These are phyloP conservation scores for Orussus abietinus DNA, from an alignment of 1,140 invertebrate species.

Conservation along the genomic window DNA sequence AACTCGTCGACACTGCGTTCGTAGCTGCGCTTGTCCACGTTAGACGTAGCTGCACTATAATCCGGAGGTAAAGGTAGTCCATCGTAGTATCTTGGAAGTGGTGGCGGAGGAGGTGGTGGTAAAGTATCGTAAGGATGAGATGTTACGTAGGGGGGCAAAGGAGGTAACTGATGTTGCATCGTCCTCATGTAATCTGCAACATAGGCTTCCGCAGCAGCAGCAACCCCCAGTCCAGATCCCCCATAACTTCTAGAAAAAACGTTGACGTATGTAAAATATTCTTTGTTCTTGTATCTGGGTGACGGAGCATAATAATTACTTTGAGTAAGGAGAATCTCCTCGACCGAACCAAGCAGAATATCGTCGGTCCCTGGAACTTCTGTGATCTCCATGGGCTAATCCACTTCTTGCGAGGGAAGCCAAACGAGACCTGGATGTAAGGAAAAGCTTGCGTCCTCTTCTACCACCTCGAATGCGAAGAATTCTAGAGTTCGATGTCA, in stretches of 20 bases:
- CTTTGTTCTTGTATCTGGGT: background rate
- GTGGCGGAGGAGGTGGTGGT: conserved; percentile 68
- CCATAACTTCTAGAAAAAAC: conserved; percentile 39
- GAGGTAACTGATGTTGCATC: conserved; percentile 75
- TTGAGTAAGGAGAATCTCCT: conserved; percentile 44
- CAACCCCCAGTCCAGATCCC: conserved; percentile 46
- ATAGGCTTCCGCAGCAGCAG: conserved; percentile 70
- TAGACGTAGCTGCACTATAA: conserved; percentile 54
- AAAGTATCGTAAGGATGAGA: conserved; percentile 69
- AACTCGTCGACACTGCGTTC: conserved; percentile 89
- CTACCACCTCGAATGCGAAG: conserved; percentile 46
- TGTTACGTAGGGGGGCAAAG: conserved; percentile 64
- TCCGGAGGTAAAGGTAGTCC: conserved; percentile 63
- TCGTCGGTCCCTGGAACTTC: conserved; percentile 42
- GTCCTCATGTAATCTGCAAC: conserved; percentile 75
- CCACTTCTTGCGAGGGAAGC: conserved; percentile 47
- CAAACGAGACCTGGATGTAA: conserved; percentile 49
- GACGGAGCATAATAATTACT: conserved; percentile 29
- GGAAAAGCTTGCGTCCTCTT: conserved; percentile 46
- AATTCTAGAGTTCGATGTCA: conserved; percentile 54
- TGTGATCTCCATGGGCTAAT: conserved; percentile 35
- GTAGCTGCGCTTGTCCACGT: conserved; percentile 74
- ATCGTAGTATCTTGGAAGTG: conserved; percentile 73
- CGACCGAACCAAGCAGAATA: conserved; percentile 45
- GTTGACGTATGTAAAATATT: conserved; percentile 5